Evolutionary conservation across 2,113 vertebrate genomes (phyloP), one percentile per base, ranked within the genome.

Genomic region (Electrona antarctica): DNA sequence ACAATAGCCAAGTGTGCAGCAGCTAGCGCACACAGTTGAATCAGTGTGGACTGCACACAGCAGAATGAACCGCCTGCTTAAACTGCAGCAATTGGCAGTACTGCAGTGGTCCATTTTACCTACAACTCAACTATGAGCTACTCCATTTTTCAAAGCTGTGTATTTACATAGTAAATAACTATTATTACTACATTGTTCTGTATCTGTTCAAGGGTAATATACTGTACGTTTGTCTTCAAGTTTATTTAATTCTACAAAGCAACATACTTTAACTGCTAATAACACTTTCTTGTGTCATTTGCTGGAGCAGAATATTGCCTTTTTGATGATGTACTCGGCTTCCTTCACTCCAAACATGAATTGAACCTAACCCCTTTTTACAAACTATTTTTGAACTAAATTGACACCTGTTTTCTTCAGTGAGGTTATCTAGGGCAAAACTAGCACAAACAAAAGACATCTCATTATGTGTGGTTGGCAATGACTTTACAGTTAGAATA

Each of bases 1-100:
- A 66, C 51, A 66, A 55, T 55, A 8, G 64, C 51, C 51, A 54
- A 54, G 64, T 54, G 28, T 66, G 64, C 29, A 55, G 51, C 64
- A 45, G 29, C 21, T 21, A 21, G 21, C 41, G 50, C 50, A 49
- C 29, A 55, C 49, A 66, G 64, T 48, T 52, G 50, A 41, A 11
- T 55, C 46, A 55, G 29, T 13, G 12, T 46, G 7, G 15, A 7
- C 47, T 4, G 6, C 6, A 60, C 14, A 33, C 58, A 60, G 58
- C 58, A 33, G 47, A 10, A 7, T 54, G 51, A 33, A 8, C 29
- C 7, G 33, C 15, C 47, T 64, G 47, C 15, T 10, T 14, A 6
- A 7, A 4, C 3, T 41, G 11, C 59, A 12, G 29, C 14, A 8
- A 28, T 7, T 28, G 12, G 12, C 12, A n/a, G 12, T 54, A 12